Conservation (phyloP, 2,888 invertebrate species). For the Drosophila dives region DNA sequence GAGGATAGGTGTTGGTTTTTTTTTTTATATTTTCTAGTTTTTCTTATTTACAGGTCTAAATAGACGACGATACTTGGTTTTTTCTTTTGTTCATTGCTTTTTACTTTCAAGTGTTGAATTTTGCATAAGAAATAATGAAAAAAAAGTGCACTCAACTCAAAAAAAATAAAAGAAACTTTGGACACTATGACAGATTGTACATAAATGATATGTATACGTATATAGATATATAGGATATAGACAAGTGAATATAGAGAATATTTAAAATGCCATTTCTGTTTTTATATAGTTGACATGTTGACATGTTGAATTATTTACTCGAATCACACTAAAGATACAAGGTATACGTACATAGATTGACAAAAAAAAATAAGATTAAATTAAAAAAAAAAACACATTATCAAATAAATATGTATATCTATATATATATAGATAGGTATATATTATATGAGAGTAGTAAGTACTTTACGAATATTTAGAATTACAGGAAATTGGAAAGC, state of each 20-base stretch:
- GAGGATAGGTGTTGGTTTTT: not conserved
- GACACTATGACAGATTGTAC: slow-evolving; percentile 29
- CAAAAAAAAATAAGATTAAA: not conserved
- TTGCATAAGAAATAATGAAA: slow-evolving; percentile 31
- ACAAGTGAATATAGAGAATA: slow-evolving; percentile 14
- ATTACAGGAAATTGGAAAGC: slow-evolving; percentile 39
- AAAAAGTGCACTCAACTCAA: slow-evolving; percentile 64
- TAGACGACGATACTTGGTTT: slow-evolving; percentile 53
- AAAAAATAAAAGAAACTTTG: slow-evolving; percentile 1
- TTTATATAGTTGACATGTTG: slow-evolving; percentile 2
- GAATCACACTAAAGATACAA: slow-evolving; percentile 5
- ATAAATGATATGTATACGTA: slow-evolving; percentile 27
- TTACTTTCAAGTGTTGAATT: slow-evolving; percentile 52
- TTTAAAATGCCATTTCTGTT: slow-evolving; percentile 19
- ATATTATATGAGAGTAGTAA: slow-evolving; percentile 3
- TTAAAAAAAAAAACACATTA: not conserved
- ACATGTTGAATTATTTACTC: slow-evolving; percentile 12
- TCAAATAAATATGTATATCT: slow-evolving; percentile 1
- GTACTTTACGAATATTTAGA: slow-evolving; percentile 18
- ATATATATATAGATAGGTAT: not conserved
- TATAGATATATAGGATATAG: slow-evolving; percentile 11
- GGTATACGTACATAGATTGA: slow-evolving; percentile 1
- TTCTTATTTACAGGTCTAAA: slow-evolving; percentile 20
- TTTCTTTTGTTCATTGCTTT: slow-evolving; percentile 70
- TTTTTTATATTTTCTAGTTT: not conserved